Percentiles rank a stretch among this genome's conserved stretches.
Evolutionary conservation across 92 coral and sea anemone species (phyloP).

Genomic region (Porites rus): DNA sequence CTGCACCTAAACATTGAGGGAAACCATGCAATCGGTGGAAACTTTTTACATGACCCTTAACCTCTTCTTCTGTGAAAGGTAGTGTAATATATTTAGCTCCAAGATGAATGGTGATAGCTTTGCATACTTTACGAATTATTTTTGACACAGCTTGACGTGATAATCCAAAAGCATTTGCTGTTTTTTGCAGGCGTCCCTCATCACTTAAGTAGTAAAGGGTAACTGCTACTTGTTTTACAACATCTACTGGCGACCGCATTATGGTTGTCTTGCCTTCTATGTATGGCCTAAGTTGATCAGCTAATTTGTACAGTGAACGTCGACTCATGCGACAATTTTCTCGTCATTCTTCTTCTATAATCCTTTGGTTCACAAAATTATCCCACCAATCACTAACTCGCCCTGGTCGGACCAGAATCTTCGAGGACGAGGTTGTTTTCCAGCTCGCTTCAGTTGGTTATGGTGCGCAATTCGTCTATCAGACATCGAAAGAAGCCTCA

Average conservation of each 20-base stretch:
- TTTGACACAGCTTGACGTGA: constrained; percentile 40
- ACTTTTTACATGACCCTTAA: constrained; percentile 34
- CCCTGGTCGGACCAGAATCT: constrained; percentile 12
- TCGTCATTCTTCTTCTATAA: constrained; percentile 5
- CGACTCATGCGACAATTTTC: constrained; percentile 48
- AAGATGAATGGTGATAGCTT: constrained; percentile 25
- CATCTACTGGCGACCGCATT: constrained; percentile 59
- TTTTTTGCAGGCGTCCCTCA: constrained; percentile 49
- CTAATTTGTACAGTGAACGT: constrained; percentile 13
- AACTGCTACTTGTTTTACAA: constrained; percentile 65
- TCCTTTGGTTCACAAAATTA: constrained; percentile 1
- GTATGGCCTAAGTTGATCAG: constrained; percentile 17
- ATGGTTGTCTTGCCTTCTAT: constrained; percentile 35
- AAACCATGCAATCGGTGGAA: constrained; percentile 53
- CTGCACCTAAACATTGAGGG: constrained; percentile 61
- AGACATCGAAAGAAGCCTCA: no score
- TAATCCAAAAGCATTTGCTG: constrained; percentile 68
- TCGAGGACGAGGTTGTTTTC: no score
- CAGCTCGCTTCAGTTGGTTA: no score
- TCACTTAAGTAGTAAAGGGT: constrained; percentile 60
- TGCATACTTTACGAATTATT: constrained; percentile 34
- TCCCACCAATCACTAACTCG: constrained; percentile 32
- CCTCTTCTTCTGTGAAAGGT: constrained; percentile 33
- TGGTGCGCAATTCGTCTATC: no score
- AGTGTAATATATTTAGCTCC: constrained; percentile 59